Base-by-base conservation (phyloP, 2,888 invertebrate genomes). In the Phaedon cochleariae region DNA sequence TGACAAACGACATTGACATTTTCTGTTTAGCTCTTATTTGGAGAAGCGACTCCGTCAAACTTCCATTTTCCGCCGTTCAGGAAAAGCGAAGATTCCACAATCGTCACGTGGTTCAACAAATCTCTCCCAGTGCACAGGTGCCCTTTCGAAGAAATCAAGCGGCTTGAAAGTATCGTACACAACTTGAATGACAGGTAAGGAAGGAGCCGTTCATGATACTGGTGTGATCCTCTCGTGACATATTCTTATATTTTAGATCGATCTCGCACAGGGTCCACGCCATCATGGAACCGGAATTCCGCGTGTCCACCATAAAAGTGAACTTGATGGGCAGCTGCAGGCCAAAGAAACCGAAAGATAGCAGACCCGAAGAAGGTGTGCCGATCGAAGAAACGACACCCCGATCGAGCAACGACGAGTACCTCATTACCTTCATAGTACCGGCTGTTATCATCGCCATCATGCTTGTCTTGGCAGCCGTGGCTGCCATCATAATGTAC, bases 401-500 rank as follows among this genome's bases (percentile, higher is more conserved):
- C 46, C 82, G 85, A 3, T 85, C 86, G 46, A 83, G 84, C 63
- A 76, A 77, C 29, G 89, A 90, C 21, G 90, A 91, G 73, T 91
- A 92, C 74, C 81, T 93, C 72, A 86, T 92, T 57, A 96, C 96
- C 9, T 95, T 95, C 72, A 90, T 97, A 45, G 88, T 97, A 64
- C 97, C 98, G 0, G 93, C 94, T 0, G 88, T 94, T 12, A 93
- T 97, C 29, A 94, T 97, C 65, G 89, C 94, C 0, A 89, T 92
- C 18, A 96, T 98, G 92, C 86, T 97, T 41, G 83, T 96, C 12
- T 85, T 97, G 49, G 95, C 97, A 0, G 90, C 93, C 0, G 86
- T 96, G 60, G 90, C 97, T 60, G 96, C 97, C 0, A 95, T 96
- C 79, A 89, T 95, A 59, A 85, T 97, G 55, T 96, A 97, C 80